A percentile compares a stretch with the other conserved stretches of the same genome.
Evolutionary conservation across 1,140 invertebrate species (phyloP).

Genomic region (Bactericera cockerelli): DNA sequence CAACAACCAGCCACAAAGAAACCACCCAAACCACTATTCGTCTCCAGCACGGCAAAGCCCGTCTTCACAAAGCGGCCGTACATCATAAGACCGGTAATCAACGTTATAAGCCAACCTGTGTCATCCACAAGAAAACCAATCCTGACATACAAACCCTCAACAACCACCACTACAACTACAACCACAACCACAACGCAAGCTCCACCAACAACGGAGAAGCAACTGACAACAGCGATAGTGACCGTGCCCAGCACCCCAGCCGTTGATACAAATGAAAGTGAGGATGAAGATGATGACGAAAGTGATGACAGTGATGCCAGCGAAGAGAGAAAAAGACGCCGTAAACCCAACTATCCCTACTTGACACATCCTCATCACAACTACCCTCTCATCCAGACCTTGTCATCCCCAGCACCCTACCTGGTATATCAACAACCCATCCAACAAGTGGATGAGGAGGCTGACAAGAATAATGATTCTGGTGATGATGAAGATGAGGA

Average conservation of each 20-base stretch:
- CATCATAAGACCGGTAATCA: background rate
- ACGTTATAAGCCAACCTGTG: background rate
- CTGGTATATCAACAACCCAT: background rate
- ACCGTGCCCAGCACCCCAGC: background rate
- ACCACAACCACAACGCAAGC: background rate
- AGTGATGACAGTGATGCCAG: background rate
- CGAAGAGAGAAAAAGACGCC: background rate
- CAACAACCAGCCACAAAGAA: background rate
- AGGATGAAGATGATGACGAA: background rate
- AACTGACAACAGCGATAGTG: background rate
- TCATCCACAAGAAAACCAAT: background rate
- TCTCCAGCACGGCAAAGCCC: background rate
- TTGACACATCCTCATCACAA: too few species aligned
- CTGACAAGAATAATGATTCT: background rate
- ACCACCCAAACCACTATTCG: background rate
- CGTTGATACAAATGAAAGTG: background rate
- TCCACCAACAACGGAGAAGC: background rate
- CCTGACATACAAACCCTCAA: background rate
- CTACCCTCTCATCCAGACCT: background rate
- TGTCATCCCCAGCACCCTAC: background rate
- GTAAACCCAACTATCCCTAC: background rate
- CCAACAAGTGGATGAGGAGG: background rate
- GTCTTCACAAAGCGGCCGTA: background rate
- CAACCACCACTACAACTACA: background rate
- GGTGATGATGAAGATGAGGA: conserved; percentile 3